Conservation (phyloP, 2,888 invertebrate genomes). For the Polymixis flavicincta region DNA sequence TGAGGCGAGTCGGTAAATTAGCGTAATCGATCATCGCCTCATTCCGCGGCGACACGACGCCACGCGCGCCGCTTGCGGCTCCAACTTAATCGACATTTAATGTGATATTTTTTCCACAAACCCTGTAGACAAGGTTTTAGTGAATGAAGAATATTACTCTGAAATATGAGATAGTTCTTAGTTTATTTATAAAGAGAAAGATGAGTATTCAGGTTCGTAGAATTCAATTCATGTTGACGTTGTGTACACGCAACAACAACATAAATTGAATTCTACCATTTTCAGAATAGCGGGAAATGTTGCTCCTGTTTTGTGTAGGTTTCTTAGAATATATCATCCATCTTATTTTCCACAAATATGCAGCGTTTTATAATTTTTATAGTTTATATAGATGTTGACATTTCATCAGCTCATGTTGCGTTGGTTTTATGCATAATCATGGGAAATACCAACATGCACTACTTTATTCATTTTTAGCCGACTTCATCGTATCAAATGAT, state of each 20-base stretch:
- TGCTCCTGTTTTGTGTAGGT: slow-evolving; percentile 10
- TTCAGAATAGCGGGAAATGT: background rate
- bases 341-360: background rate
- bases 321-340: background rate
- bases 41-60: slow-evolving; percentile 39
- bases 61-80: slow-evolving; percentile 31
- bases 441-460: background rate
- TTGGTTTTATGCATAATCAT: slow-evolving; percentile 2
- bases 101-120: slow-evolving; percentile 68
- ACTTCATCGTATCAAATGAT: background rate
- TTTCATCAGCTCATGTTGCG: background rate
- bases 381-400: background rate
- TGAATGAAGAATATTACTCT: slow-evolving; percentile 22
- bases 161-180: slow-evolving; percentile 12
- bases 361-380: background rate
- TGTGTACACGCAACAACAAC: background rate
- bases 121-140: slow-evolving; percentile 27
- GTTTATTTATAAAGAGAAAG: slow-evolving; percentile 6
- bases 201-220: slow-evolving; percentile 10
- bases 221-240: slow-evolving; percentile 7
- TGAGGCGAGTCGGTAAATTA: slow-evolving; percentile 81
- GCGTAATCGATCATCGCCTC: slow-evolving; percentile 63
- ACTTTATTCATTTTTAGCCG: background rate
- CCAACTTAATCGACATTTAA: slow-evolving; percentile 75
- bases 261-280: background rate